Percentiles rank a stretch among this genome's conserved stretches.
Conservation (phyloP, 2,888 invertebrate genomes). For the Stramonita haemastoma region DNA sequence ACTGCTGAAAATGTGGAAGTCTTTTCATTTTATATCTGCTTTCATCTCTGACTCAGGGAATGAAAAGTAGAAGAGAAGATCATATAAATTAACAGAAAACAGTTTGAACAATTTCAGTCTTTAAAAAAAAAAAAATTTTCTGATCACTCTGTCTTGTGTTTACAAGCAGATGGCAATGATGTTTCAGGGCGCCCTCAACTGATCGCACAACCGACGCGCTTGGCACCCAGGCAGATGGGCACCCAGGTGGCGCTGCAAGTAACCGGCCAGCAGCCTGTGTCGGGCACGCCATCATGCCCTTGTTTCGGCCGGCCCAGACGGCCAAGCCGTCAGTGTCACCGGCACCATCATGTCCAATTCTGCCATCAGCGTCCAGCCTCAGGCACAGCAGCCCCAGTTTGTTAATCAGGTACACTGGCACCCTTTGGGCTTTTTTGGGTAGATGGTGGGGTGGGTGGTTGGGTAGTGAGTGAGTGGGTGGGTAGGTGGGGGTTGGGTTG, state of each 20-base stretch:
- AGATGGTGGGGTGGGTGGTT: too few species aligned
- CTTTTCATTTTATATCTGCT: too few species aligned
- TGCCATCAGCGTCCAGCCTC: slow-evolving; percentile 15
- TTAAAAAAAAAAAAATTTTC: too few species aligned
- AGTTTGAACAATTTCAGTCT: too few species aligned
- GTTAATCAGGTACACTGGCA: slow-evolving; percentile 34
- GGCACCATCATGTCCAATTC: slow-evolving; percentile 5
- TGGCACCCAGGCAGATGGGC: slow-evolving; percentile 29
- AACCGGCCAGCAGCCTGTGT: slow-evolving; percentile 36
- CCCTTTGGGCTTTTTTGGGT: too few species aligned
- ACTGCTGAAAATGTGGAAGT: too few species aligned
- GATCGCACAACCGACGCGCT: slow-evolving; percentile 33
- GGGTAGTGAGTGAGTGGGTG: too few species aligned
- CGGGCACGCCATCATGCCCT: slow-evolving; percentile 29
- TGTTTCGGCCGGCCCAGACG: slow-evolving; percentile 31
- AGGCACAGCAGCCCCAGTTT: slow-evolving; percentile 29
- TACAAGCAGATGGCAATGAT: not conserved
- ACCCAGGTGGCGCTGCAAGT: slow-evolving; percentile 38
- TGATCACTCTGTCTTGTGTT: too few species aligned
- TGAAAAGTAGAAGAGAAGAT: too few species aligned
- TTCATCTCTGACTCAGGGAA: too few species aligned
- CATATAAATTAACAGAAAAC: too few species aligned
- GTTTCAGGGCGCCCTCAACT: slow-evolving; percentile 31
- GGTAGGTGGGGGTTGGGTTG: too few species aligned
- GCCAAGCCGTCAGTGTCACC: slow-evolving; percentile 8